A percentile compares a stretch with the other conserved stretches of the same genome.
Evolutionary conservation across 2,113 vertebrate species (phyloP).

Genomic region (Plotosus lineatus): DNA sequence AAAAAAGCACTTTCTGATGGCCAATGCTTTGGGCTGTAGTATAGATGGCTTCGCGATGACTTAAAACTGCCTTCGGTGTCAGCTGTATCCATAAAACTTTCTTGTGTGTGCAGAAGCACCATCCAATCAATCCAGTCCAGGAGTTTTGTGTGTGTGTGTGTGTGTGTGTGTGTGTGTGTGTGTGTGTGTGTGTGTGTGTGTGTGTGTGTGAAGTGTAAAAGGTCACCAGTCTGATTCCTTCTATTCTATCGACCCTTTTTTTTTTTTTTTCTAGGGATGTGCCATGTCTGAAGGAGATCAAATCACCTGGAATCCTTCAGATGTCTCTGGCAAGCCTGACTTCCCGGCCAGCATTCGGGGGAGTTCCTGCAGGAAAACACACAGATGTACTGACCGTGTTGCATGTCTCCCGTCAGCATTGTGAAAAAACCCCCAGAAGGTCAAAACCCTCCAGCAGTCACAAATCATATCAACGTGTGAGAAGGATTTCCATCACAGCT

Average conservation of each 20-base stretch:
- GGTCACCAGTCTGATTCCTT: constrained; percentile 6
- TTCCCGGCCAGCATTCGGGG: constrained; percentile 24
- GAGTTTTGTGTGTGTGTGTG: background rate
- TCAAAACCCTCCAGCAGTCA: constrained; percentile 46
- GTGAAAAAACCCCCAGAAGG: constrained; percentile 36
- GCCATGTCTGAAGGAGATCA: constrained; percentile 40
- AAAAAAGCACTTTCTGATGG: too few species aligned
- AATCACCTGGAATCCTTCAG: constrained; percentile 46
- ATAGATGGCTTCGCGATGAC: too few species aligned
- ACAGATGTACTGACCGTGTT: background rate
- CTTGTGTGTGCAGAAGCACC: too few species aligned
- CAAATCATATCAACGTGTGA: constrained; percentile 48
- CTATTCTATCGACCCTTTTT: constrained; percentile 30
- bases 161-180: background rate
- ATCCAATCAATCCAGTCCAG: background rate
- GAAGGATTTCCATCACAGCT: constrained; percentile 50
- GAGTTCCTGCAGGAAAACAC: constrained; percentile 41
- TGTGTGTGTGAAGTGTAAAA: background rate
- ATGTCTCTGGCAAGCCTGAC: constrained; percentile 32
- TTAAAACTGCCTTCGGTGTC: too few species aligned
- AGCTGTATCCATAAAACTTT: too few species aligned
- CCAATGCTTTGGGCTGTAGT: too few species aligned
- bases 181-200: background rate
- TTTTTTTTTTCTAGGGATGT: constrained; percentile 29
- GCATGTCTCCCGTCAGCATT: constrained; percentile 26